phyloP scores from a whole-genome alignment of 2,888 invertebrate genomes.

The Phragmatobia fuliginosa region DNA sequence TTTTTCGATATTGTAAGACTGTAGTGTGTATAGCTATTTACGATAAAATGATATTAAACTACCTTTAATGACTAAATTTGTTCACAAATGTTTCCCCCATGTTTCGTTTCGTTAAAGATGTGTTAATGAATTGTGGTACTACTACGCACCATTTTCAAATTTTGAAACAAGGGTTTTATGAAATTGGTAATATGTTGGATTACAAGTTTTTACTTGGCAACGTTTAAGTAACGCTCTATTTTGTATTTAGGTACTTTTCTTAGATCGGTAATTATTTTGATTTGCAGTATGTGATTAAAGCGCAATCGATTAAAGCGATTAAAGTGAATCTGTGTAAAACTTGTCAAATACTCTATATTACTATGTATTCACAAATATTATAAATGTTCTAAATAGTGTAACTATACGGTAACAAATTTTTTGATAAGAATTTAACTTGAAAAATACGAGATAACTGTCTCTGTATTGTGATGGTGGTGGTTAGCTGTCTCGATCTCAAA shows the following conservation, averaged over 20 bases:
- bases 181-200: background rate
- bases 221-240: background rate
- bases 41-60: background rate
- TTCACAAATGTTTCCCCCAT: background rate
- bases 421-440: background rate
- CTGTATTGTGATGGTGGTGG: too few species aligned
- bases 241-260: background rate
- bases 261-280: too few species aligned
- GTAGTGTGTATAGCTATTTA: background rate
- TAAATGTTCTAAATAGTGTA: background rate
- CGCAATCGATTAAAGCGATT: too few species aligned
- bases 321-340: background rate
- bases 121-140: background rate
- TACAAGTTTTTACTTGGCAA: background rate
- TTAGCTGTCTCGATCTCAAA: background rate
- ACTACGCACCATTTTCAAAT: background rate
- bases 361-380: background rate
- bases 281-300: too few species aligned
- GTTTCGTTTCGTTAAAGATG: background rate
- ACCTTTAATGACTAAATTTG: background rate
- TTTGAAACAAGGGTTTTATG: background rate
- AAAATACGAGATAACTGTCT: background rate
- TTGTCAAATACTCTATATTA: background rate
- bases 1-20: background rate
- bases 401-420: background rate